Percentiles rank a stretch among this genome's conserved stretches.
phyloP scores from a whole-genome alignment of 2,888 invertebrate species.

The Spialia ferax region DNA sequence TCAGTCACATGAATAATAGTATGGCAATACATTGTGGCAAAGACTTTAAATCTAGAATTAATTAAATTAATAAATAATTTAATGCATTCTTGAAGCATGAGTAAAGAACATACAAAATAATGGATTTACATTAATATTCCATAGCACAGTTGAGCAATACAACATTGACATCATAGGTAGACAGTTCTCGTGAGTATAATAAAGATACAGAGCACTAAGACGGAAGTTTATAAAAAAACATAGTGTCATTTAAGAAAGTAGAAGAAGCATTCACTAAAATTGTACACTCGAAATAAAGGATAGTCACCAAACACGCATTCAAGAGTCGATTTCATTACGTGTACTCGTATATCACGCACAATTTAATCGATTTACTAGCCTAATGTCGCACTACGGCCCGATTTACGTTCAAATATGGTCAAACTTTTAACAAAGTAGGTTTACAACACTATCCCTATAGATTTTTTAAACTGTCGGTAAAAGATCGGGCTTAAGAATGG shows the following conservation, averaged over 20 bases:
- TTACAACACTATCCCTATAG: neutral
- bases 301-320: constrained; percentile 17
- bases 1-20: constrained; percentile 52
- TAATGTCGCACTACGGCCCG: constrained; percentile 16
- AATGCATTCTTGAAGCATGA: constrained; percentile 5
- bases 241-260: constrained; percentile 6
- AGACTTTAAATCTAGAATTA: constrained; percentile 39
- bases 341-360: constrained; percentile 19
- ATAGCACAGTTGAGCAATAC: constrained; percentile 9
- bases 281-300: constrained; percentile 21
- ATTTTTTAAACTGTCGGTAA: neutral
- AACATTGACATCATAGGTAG: constrained; percentile 12
- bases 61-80: constrained; percentile 23
- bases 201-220: constrained; percentile 19
- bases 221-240: constrained; percentile 1
- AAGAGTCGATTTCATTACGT: constrained; percentile 5
- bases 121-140: constrained; percentile 11
- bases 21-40: constrained; percentile 45
- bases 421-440: neutral
- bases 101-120: constrained; percentile 21
- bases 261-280: constrained; percentile 27
- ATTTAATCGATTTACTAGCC: constrained; percentile 19
- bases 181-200: constrained; percentile 16
- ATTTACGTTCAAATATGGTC: neutral
- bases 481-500: neutral